Evolutionary conservation across 2,888 invertebrate genomes (phyloP), one percentile per base, ranked within the genome.

Genomic region (Mesodorylaimus sp.): DNA sequence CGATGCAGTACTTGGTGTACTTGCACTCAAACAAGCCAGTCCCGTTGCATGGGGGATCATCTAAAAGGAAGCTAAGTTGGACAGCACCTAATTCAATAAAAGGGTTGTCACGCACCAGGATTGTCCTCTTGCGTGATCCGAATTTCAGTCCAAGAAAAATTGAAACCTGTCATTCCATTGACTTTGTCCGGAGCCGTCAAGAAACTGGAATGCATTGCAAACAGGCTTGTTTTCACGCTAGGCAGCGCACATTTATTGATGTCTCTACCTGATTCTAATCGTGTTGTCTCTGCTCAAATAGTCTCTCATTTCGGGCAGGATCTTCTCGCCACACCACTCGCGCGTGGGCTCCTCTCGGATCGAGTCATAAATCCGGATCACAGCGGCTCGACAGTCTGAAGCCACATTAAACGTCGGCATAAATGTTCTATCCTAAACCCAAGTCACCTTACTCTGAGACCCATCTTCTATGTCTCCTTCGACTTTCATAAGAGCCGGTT

Each of bases 401-500:
- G n/a, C n/a, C n/a, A n/a, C n/a, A n/a, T n/a, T n/a, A n/a, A n/a
- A n/a, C n/a, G n/a, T n/a, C n/a, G n/a, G n/a, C n/a, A n/a, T n/a
- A n/a, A n/a, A n/a, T n/a, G n/a, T n/a, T n/a, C n/a, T n/a, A n/a
- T n/a, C n/a, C n/a, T n/a, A n/a, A n/a, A n/a, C n/a, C n/a, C n/a
- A n/a, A n/a, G n/a, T n/a, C n/a, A 16, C 32, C 32, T 39, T 7
- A 39, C 41, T 21, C 7, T 39, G 21, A n/a, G 10, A 19, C 7
- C 41, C 41, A 36, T 49, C 52, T 26, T 56, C 55, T 56, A 65
- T 65, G 44, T 58, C 57, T 57, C 95, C 95, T 70, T 97, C 95
- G 51, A 95, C 82, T 50, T 83, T 81, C 66, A 97, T 89, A 57
- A 78, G 76, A 66, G 85, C 81, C 68, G 95, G 86, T 69, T 85